Base-by-base conservation (phyloP, 2,888 invertebrate species). In the Drosophila merina region DNA sequence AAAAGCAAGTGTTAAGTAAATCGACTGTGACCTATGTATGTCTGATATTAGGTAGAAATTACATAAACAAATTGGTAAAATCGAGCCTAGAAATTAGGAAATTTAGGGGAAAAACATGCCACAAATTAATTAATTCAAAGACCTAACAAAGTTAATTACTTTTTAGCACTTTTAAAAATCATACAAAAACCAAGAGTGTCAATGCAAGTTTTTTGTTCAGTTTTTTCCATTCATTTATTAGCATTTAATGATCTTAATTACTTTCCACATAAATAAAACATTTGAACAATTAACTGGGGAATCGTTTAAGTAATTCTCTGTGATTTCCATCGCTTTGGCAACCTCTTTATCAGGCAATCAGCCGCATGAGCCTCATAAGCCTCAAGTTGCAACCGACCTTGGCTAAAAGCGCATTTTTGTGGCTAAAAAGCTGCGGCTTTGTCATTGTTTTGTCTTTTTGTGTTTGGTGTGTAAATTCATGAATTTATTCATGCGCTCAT, bases 401-500 rank as follows among this genome's bases (percentile, higher is more conserved):
- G 70, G 62, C 54, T 48, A 33, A n/a, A 47, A 47, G 62, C 59
- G 58, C 40, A 62, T 59, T 74, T 76, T 50, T 76, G 67, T 69
- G 69, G 63, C 78, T 78, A 55, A 54, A 55, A 72, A 45, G 63
- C 72, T 52, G 72, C 58, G 58, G 59, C 60, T 70, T 71, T 75
- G 77, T 80, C 79, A 79, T 79, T 86, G 70, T 63, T 76, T 40
- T 45, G 20, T 55, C 50, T 40, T 45, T 26, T 57, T 52, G 14
- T 14, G 14, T 14, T 40, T 1, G 57, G 38, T 66, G 64, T 70
- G 66, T 72, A 72, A 84, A 82, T 77, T 74, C 72, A 86, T 83
- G 84, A 86, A 77, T 72, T 87, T 79, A 85, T 77, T 81, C 75
- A 74, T 76, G 78, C 71, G 74, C 84, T 81, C 79, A 86, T 88